phyloP scores from a whole-genome alignment of 2,888 invertebrate genomes.

The Lydus trimaculatus region DNA sequence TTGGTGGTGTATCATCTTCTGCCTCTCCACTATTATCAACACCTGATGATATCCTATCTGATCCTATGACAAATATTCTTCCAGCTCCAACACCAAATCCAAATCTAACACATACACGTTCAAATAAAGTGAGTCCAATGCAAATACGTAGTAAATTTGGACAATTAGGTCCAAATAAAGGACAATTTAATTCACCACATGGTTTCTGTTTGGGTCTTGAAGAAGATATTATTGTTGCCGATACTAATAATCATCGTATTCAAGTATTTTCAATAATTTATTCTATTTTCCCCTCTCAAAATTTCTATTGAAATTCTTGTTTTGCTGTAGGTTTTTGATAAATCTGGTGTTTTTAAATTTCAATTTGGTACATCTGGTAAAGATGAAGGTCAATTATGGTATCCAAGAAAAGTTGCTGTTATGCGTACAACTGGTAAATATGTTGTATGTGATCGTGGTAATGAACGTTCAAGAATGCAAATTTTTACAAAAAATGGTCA shows the following conservation, averaged over 20 bases:
- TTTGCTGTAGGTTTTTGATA: slow-evolving; percentile 81
- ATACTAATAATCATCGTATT: slow-evolving; percentile 96
- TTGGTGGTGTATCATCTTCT: slow-evolving; percentile 66
- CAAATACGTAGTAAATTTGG: slow-evolving; percentile 93
- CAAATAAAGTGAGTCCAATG: slow-evolving; percentile 82
- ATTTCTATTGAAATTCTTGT: neutral
- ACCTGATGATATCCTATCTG: slow-evolving; percentile 60
- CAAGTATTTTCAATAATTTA: slow-evolving; percentile 65
- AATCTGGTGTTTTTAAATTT: slow-evolving; percentile 90
- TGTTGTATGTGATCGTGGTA: slow-evolving; percentile 97
- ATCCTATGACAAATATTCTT: slow-evolving; percentile 64
- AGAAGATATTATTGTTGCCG: slow-evolving; percentile 95
- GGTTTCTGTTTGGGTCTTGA: slow-evolving; percentile 95
- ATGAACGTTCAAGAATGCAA: slow-evolving; percentile 96
- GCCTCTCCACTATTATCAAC: slow-evolving; percentile 69
- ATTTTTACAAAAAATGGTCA: slow-evolving; percentile 96
- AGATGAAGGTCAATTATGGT: slow-evolving; percentile 97
- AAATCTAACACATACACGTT: slow-evolving; percentile 57
- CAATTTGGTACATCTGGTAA: slow-evolving; percentile 95
- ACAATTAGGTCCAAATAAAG: slow-evolving; percentile 89
- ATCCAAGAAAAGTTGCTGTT: slow-evolving; percentile 94
- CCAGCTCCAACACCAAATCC: slow-evolving; percentile 62
- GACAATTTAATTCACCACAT: slow-evolving; percentile 96
- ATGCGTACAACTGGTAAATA: slow-evolving; percentile 87
- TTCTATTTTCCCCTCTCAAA: neutral